These are phyloP conservation scores for Drosophila percnosoma DNA, from an alignment of 2,888 invertebrate species.

Conservation along the genomic window DNA sequence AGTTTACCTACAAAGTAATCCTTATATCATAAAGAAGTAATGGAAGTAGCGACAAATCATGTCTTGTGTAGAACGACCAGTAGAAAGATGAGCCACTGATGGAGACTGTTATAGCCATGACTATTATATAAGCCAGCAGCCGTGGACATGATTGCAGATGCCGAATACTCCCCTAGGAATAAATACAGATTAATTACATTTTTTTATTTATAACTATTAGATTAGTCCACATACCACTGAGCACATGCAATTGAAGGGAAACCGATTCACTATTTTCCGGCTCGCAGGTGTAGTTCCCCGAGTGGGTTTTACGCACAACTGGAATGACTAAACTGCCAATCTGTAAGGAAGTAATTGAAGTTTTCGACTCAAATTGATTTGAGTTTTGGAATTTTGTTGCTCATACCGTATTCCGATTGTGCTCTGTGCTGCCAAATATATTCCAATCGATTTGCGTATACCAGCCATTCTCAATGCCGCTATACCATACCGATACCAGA, in stretches of 20 bases:
- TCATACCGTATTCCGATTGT: conserved; percentile 83
- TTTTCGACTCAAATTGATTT: background rate
- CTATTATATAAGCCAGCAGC: conserved; percentile 55
- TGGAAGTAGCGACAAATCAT: conserved; percentile 39
- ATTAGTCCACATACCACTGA: conserved; percentile 89
- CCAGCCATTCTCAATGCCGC: conserved; percentile 73
- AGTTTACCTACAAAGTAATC: conserved; percentile 58
- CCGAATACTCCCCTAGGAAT: conserved; percentile 83
- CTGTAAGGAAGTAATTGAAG: conserved; percentile 50
- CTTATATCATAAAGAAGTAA: conserved; percentile 38
- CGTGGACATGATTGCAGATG: conserved; percentile 84
- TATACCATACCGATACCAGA: conserved; percentile 98
- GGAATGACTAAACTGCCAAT: conserved; percentile 84
- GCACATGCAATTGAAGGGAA: conserved; percentile 94
- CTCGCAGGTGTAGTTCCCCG: conserved; percentile 95
- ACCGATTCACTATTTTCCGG: conserved; percentile 96
- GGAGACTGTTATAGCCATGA: conserved; percentile 59
- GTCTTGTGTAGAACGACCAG: conserved; percentile 66
- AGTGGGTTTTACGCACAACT: conserved; percentile 83
- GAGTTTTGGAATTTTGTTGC: background rate
- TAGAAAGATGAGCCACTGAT: conserved; percentile 66
- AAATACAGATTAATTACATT: background rate
- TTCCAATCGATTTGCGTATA: conserved; percentile 83
- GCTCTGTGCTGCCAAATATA: conserved; percentile 81
- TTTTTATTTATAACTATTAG: background rate